Base-by-base conservation (phyloP, 1,140 invertebrate species). In the Apis dorsata region DNA sequence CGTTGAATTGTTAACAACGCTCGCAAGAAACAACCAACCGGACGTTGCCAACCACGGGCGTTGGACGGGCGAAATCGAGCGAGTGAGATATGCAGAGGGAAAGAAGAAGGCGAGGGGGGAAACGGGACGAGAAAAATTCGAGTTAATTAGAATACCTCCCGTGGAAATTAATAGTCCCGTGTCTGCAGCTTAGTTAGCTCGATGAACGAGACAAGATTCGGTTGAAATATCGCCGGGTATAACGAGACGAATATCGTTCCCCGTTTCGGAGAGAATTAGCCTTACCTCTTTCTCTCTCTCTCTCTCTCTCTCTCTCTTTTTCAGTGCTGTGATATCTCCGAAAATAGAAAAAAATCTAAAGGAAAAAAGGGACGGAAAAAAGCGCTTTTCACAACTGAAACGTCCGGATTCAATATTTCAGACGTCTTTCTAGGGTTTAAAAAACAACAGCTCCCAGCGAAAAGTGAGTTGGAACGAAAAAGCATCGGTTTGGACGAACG, bases 401-500 rank as follows among this genome's bases (percentile, higher is more conserved):
- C 9, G 19, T 66, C 0, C 65, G 7, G 24, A 65, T 34, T 65
- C 9, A 1, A 44, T 68, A 44, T 44, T 68, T 68, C 65, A 5
- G 19, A 44, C 28, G 21, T 49, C 21, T 5, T 11, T 10, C 21
- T 60, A 11, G 17, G 2, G 4, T 0, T 13, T 13, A 10, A 49
- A 55, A 62, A 60, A 62, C 57, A 24, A 12, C 21, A 7, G 34
- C 9, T 34, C 2, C 70, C 10, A 49, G 9, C 53, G 1, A 24
- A 49, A 74, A 74, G n/a, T 8, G 59, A 51, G 28, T 51, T 28
- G 44, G 44, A 49, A 21, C 59, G 57, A 75, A 75, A 75, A 75
- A 24, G n/a, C n/a, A 0, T 21, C 15, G 21, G 13, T 63, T 63
- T 21, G 28, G 21, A 51, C 44, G 15, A 19, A 28, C 73, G 59